Conservation (phyloP, 2,113 vertebrate genomes). For the Tyrannus savana region DNA sequence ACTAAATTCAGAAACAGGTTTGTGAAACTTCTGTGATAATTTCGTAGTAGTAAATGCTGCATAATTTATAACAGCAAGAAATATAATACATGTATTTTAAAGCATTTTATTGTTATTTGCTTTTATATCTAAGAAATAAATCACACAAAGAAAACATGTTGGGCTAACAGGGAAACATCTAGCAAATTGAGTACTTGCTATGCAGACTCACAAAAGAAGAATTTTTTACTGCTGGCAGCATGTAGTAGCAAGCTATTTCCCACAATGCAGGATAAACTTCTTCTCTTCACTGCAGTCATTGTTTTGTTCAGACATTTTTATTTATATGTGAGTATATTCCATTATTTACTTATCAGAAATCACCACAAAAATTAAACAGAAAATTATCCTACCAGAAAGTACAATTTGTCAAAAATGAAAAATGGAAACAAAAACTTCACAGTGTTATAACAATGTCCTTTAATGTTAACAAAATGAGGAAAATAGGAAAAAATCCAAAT, state of each 20-base stretch:
- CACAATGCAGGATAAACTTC: neutral
- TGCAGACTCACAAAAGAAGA: neutral
- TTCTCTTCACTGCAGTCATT: neutral
- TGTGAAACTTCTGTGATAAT: constrained; percentile 47
- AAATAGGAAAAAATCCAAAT: neutral
- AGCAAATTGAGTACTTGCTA: neutral
- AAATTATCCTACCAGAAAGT: neutral
- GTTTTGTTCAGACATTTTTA: neutral
- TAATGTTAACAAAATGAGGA: neutral
- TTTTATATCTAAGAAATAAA: constrained; percentile 20
- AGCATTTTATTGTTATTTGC: constrained; percentile 2
- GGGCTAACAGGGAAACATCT: neutral
- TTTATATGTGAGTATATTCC: neutral
- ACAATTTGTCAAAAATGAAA: neutral
- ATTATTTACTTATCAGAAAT: neutral
- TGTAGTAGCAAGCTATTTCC: neutral
- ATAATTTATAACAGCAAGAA: constrained; percentile 44
- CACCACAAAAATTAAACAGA: neutral
- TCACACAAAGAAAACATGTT: neutral
- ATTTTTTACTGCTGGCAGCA: neutral
- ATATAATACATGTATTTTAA: constrained; percentile 1
- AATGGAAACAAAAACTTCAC: neutral
- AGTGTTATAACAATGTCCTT: neutral
- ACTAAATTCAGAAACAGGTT: constrained; percentile 9
- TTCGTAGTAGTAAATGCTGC: neutral